Conservation (phyloP, 1,140 invertebrate species). For the Eumaeus atala region DNA sequence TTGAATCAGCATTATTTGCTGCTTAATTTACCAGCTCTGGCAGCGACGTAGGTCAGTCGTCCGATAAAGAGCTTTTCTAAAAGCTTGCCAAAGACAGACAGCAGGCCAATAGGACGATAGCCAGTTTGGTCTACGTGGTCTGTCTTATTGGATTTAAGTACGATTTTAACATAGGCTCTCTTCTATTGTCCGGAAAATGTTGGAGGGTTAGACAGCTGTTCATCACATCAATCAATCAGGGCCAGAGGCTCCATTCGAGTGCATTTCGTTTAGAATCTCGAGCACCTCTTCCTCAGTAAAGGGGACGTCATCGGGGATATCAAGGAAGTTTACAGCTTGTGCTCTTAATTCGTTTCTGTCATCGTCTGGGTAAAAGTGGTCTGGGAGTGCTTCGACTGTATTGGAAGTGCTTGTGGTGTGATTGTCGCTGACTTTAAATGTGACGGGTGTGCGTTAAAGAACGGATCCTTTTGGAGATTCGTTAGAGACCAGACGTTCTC, state of each 20-base stretch:
- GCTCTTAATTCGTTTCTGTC: conserved; percentile 11
- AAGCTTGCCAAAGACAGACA: too few relatives aligned
- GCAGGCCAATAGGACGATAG: too few relatives aligned
- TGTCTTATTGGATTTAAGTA: conserved; percentile 14
- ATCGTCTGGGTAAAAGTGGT: conserved; percentile 25
- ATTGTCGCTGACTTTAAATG: background rate
- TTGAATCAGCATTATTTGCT: too few relatives aligned
- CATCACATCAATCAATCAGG: conserved; percentile 20
- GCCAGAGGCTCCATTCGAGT: conserved; percentile 25
- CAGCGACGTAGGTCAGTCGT: too few relatives aligned
- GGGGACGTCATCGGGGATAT: conserved; percentile 12
- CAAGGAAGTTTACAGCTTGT: background rate
- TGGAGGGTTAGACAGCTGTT: conserved; percentile 14
- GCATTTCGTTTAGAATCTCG: conserved; percentile 19
- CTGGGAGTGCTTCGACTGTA: conserved; percentile 18
- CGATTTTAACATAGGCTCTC: conserved; percentile 11
- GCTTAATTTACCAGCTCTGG: too few relatives aligned
- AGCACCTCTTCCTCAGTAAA: conserved; percentile 20
- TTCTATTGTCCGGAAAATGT: conserved; percentile 10
- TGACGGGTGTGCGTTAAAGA: conserved; percentile 14
- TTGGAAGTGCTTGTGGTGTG: background rate
- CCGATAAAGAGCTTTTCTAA: too few relatives aligned
- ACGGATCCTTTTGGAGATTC: conserved; percentile 13
- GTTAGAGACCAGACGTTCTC: conserved; percentile 25
- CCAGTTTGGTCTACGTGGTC: too few relatives aligned